Evolutionary conservation across 2,113 vertebrate species (phyloP).

Genomic region (Gobio gobio): DNA sequence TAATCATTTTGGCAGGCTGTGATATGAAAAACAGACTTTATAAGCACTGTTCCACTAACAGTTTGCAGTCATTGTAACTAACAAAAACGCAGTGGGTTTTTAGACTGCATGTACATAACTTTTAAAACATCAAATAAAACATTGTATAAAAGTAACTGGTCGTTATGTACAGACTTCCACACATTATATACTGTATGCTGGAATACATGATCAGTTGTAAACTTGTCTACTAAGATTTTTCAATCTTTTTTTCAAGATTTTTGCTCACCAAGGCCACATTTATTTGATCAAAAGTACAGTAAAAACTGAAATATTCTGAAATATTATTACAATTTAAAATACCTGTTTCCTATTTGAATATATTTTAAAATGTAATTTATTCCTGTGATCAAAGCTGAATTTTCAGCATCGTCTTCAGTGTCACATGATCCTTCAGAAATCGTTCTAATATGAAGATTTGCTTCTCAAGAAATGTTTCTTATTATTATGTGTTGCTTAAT

Average conservation of each 20-base stretch:
- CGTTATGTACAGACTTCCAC: no score
- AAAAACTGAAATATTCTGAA: background rate
- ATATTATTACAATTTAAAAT: no score
- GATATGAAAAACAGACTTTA: background rate
- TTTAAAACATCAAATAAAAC: background rate
- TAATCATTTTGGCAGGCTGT: background rate
- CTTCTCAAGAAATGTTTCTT: background rate
- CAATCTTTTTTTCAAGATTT: background rate
- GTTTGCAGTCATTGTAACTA: background rate
- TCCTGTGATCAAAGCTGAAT: no score
- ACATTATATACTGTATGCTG: no score
- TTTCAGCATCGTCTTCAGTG: no score
- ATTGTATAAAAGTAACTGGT: background rate
- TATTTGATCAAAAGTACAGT: background rate
- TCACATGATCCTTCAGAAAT: no score
- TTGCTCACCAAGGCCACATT: background rate
- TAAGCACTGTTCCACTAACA: background rate
- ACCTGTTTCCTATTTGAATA: no score
- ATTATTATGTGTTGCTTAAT: background rate
- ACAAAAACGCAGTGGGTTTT: background rate
- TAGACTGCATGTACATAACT: background rate
- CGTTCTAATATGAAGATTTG: background rate
- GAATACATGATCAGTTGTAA: no score
- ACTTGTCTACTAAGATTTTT: no score
- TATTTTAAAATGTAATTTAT: no score